Percentiles rank a stretch among this genome's conserved stretches.
These are phyloP conservation scores for Serilophus lunatus DNA, from an alignment of 2,113 vertebrate genomes.

Conservation along the genomic window DNA sequence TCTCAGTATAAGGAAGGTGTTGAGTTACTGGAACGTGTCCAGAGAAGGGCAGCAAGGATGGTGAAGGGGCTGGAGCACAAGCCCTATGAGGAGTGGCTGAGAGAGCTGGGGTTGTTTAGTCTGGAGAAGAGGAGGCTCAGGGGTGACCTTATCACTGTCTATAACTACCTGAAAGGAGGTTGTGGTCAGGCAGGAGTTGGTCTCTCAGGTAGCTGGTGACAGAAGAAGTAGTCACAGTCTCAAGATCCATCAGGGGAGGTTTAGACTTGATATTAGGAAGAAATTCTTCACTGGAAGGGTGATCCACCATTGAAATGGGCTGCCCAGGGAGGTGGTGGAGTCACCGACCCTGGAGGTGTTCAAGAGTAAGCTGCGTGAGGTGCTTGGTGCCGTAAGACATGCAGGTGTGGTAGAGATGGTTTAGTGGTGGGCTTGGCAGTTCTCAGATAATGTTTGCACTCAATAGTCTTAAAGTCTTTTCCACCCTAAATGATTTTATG, in stretches of 20 bases:
- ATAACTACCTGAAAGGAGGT: neutral
- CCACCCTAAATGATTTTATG: neutral
- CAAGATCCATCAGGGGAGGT: neutral
- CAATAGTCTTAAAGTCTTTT: neutral
- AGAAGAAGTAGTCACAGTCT: neutral
- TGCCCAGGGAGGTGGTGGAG: neutral
- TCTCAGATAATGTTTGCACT: neutral
- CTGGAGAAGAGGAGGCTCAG: neutral
- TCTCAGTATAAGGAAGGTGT: no score
- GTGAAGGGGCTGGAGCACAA: no score
- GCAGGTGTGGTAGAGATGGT: neutral
- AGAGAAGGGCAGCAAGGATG: neutral
- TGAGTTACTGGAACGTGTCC: neutral
- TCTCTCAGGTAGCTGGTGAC: neutral
- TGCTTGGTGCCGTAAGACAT: no score
- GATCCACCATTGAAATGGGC: neutral
- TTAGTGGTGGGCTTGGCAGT: neutral
- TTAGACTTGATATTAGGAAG: neutral
- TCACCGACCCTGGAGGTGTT: neutral
- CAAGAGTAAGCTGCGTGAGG: no score
- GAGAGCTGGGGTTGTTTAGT: neutral
- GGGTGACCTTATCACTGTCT: rapidly evolving
- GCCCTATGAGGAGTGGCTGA: neutral
- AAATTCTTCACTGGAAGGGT: neutral
- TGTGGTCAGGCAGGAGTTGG: rapidly evolving